Base-by-base conservation (phyloP, 92 coral and sea anemone species). In the Phenganax stokvisi region DNA sequence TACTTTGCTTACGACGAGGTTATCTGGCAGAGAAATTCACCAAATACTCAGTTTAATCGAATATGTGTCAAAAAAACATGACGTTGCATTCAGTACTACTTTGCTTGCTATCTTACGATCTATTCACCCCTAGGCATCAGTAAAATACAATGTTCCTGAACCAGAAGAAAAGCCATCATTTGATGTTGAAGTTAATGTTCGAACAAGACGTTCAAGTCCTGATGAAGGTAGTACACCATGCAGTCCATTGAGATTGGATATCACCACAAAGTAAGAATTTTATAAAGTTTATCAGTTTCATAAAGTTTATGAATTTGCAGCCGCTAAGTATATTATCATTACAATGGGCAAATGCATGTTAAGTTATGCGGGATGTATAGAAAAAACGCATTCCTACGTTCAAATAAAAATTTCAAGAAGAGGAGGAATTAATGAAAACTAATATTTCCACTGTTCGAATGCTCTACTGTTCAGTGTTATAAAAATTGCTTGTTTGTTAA, bases 111-210 rank as follows among this genome's bases (percentile, higher is more conserved):
- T 15, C 0, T 12, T 17, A 61, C 27, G 1, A 12, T 15, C 67
- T 61, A 15, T 15, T 17, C 65, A 59, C 20, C 72, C 57, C 76
- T 64, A 94, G 98, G 89, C 97, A 30, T 91, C 92, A 76, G 96
- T 94, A 13, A 85, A 91, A 3, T 94, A 94, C 75, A 87, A 94
- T 58, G 86, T 94, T 63, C 97, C 89, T 0, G 86, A 90, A 6
- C 91, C 92, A 20, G 83, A 83, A 68, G 97, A 90, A 72, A 81
- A 82, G 56, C 98, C 96, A 0, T 96, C 96, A 55, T 94, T 94
- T 77, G 80, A 84, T 25, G 64, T 94, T 70, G 85, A 82, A 53
- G 97, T 89, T 67, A 83, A 37, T 66, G 88, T 94, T 61, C 84
- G 85, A 17, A 79, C 55, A 27, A 87, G 63, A 7, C 72, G 72